Evolutionary conservation across 2,113 vertebrate genomes (phyloP), one percentile per base, ranked within the genome.

Genomic region (Tenebrosternarchus preto): DNA sequence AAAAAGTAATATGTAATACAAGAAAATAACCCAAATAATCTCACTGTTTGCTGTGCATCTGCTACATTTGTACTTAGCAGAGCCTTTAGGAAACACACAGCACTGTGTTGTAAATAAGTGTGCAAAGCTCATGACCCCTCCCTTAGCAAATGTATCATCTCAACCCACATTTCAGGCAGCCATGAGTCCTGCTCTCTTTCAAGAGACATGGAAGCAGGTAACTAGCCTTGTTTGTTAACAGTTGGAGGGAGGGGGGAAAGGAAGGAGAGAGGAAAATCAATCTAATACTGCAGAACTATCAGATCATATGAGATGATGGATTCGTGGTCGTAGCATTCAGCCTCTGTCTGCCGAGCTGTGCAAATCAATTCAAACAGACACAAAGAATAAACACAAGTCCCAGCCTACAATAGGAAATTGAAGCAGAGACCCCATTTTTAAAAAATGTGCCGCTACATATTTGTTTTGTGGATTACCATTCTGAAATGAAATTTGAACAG

Each of bases 301-400:
- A 95, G 95, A 95, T 96, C 94, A 95, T 95, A 95, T 95, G 94
- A 96, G 96, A 95, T 96, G 95, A 94, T 94, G 91, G 94, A 95
- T 95, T 95, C 95, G 92, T 94, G 93, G 93, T 92, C 93, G 92
- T 90, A 92, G 92, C 93, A 88, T 94, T 95, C 93, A 93, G 92
- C 93, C 93, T 89, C 93, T 94, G 92, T 94, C 92, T 92, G 92
- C 93, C 91, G 91, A 95, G 93, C 92, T 93, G 92, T 92, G 93
- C 92, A 93, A 93, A 94, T 93, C 93, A 94, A 94, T 93, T 94
- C 93, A 92, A 92, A 92, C 92, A 93, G 92, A 93, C 93, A 94
- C 93, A 94, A 92, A 94, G 92, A 93, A 90, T 92, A 92, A 93
- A 93, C 92, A 92, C 92, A 90, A 90, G 83, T 76, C 86, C 83